Evolutionary conservation across 2,113 vertebrate species (phyloP).

Genomic region (Terrapene triunguis): DNA sequence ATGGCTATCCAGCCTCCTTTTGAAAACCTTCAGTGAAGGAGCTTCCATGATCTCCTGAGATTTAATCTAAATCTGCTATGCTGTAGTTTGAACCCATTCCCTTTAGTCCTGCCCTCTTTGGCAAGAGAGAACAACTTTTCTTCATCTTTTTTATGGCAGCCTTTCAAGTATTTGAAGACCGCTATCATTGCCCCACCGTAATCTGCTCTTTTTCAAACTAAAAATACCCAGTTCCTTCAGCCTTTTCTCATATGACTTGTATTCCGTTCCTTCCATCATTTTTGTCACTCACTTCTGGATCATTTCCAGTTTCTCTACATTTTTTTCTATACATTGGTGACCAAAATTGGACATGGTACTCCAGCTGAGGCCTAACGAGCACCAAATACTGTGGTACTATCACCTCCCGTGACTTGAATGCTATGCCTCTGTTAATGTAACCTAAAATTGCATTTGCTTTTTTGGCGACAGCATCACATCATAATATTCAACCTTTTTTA

Average conservation of each 20-base stretch:
- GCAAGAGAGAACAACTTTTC: neutral
- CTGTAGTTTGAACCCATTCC: neutral
- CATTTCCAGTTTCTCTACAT: neutral
- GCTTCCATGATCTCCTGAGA: neutral
- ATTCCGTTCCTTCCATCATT: neutral
- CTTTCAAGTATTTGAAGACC: too few relatives aligned
- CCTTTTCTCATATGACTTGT: neutral
- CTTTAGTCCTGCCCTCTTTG: neutral
- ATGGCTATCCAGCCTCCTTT: neutral
- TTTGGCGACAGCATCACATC: neutral
- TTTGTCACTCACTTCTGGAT: neutral
- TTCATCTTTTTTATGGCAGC: neutral
- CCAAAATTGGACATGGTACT: neutral
- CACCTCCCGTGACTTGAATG: neutral
- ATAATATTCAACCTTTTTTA: neutral
- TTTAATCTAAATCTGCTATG: neutral
- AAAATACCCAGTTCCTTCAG: neutral
- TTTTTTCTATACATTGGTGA: neutral
- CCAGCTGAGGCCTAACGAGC: neutral
- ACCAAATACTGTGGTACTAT: neutral
- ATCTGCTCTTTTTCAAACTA: neutral
- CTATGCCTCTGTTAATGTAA: neutral
- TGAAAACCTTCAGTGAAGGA: neutral
- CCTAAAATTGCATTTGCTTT: neutral
- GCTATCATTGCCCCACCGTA: too few relatives aligned